A percentile compares a stretch with the other conserved stretches of the same genome.
These are phyloP conservation scores for Rhopalosiphum padi DNA, from an alignment of 1,140 invertebrate species.

Conservation along the genomic window DNA sequence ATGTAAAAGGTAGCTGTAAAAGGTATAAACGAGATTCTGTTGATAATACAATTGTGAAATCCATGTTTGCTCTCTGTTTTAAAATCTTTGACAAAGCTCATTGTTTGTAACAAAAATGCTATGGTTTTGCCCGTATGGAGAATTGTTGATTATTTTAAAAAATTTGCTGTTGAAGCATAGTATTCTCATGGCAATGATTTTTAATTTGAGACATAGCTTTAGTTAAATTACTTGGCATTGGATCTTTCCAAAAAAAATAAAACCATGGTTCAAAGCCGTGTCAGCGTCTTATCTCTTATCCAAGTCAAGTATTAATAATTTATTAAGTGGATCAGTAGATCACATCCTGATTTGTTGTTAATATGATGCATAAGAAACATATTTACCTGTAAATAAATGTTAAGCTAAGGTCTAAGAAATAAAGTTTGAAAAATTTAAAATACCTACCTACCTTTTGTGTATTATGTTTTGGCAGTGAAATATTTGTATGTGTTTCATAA, in stretches of 20 bases:
- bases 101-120: too few species aligned
- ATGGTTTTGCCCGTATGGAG: too few species aligned
- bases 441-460: slow-evolving; percentile 76
- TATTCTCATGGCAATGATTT: slow-evolving; percentile 84
- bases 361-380: slow-evolving; percentile 84
- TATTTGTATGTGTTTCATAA: slow-evolving; percentile 89
- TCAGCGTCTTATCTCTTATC: slow-evolving; percentile 90
- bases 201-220: slow-evolving; percentile 91
- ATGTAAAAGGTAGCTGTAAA: too few species aligned
- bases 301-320: slow-evolving; percentile 90
- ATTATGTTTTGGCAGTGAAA: slow-evolving; percentile 87
- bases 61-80: too few species aligned
- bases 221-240: slow-evolving; percentile 87
- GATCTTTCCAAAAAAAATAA: slow-evolving; percentile 94
- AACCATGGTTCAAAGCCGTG: slow-evolving; percentile 94
- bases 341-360: slow-evolving; percentile 89
- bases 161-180: too few species aligned
- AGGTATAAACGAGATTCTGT: too few species aligned
- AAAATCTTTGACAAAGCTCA: too few species aligned
- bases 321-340: slow-evolving; percentile 94
- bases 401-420: not conserved
- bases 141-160: too few species aligned
- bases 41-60: too few species aligned
- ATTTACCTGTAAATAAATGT: slow-evolving; percentile 71
- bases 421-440: not conserved